Conservation (phyloP, 2,888 invertebrate genomes). For the Crocallis elinguaria region DNA sequence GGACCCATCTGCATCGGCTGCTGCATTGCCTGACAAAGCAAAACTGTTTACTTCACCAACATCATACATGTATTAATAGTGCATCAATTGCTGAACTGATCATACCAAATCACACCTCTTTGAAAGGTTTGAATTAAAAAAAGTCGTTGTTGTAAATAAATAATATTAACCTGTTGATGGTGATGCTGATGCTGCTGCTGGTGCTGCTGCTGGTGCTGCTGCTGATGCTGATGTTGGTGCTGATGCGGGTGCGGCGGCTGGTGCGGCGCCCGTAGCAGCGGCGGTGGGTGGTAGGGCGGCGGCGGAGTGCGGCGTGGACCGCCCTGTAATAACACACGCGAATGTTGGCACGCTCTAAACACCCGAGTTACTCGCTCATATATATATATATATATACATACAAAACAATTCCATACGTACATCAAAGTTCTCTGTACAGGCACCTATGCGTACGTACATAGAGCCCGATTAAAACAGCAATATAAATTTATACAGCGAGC, state of each 20-base stretch:
- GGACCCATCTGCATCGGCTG: constrained; percentile 58
- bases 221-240: constrained; percentile 50
- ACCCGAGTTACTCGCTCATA: not conserved
- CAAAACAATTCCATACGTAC: no score
- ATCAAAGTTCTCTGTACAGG: no score
- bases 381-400: not conserved
- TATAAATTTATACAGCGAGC: constrained; percentile 40
- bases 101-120: no score
- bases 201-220: constrained; percentile 62
- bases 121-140: no score
- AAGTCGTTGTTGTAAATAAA: no score
- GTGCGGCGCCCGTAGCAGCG: constrained; percentile 67
- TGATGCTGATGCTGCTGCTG: constrained; percentile 62
- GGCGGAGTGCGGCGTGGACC: constrained; percentile 90
- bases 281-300: constrained; percentile 90
- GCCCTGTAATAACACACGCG: constrained; percentile 69
- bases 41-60: not conserved
- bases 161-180: constrained; percentile 58
- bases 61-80: no score
- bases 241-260: constrained; percentile 59
- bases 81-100: no score
- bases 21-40: constrained; percentile 32
- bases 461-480: constrained; percentile 14
- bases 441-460: not conserved
- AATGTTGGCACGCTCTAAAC: constrained; percentile 40